A percentile compares a stretch with the other conserved stretches of the same genome.
phyloP scores from a whole-genome alignment of 2,113 vertebrate genomes.

The Pygoscelis adeliae region DNA sequence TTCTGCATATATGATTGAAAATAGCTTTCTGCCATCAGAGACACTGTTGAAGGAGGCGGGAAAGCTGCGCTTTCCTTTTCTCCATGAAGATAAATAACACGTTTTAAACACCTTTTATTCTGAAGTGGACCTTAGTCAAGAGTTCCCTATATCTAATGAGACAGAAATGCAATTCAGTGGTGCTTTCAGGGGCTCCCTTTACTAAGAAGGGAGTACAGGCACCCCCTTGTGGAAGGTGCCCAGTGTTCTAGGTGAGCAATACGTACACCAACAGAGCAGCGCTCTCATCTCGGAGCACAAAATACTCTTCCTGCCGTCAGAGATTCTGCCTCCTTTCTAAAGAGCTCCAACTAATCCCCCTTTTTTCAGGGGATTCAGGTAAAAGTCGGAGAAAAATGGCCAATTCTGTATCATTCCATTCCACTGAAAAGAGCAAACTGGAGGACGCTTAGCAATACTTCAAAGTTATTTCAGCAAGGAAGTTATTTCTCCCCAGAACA shows the following conservation, averaged over 20 bases:
- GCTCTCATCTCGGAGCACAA: background rate
- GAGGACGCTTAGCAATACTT: background rate
- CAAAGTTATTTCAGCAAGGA: background rate
- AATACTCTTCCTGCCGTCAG: background rate
- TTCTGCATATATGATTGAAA: background rate
- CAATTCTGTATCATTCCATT: background rate
- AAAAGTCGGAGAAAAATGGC: background rate
- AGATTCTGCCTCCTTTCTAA: background rate
- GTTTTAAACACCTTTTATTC: background rate
- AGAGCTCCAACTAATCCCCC: background rate
- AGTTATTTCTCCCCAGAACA: background rate
- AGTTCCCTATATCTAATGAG: background rate
- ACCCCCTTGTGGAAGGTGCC: background rate
- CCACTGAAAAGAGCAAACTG: background rate
- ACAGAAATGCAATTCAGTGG: background rate
- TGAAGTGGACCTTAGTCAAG: background rate
- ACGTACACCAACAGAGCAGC: background rate
- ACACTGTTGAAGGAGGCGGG: background rate
- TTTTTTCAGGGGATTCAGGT: background rate
- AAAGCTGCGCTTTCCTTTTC: background rate
- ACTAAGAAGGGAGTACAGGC: background rate
- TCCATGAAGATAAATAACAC: background rate
- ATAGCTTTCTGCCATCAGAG: background rate
- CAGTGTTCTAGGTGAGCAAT: rapidly evolving
- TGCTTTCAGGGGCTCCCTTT: background rate